Base-by-base conservation (phyloP, 2,113 vertebrate genomes). In the Triplophysa dalaica region DNA sequence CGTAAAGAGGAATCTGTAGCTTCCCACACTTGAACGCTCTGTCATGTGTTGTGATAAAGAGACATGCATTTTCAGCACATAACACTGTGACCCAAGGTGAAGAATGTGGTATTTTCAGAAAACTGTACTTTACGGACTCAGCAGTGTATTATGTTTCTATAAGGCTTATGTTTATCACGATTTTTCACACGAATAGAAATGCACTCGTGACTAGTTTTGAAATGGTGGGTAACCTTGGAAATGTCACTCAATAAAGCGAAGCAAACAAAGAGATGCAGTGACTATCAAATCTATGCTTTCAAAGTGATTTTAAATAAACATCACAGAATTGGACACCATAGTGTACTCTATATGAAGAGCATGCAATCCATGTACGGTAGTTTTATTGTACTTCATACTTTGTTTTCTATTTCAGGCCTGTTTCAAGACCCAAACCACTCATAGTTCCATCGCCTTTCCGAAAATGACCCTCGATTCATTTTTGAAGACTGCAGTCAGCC, bases 371-470 rank as follows among this genome's bases (percentile, higher is more conserved):
- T 38, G 33, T 38, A 38, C 6, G 33, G 33, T 7, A 38, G 33
- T 38, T 38, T 1, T 38, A 8, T 38, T 38, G 33, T 38, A 38
- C 6, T 38, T 6, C 21, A 9, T 58, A 8, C 0, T 9, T 58
- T 9, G 8, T 70, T 66, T 88, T 85, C 87, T 88, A 1, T 81
- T 70, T 21, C 84, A 90, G 90, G 85, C 90, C 93, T 12, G 88
- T 92, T 78, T 93, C 94, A 83, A 88, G 92, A 85, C 85, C 92
- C 87, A 96, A 93, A 92, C 83, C 78, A 88, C 92, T 89, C 73
- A 82, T 90, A 75, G 85, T 88, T 81, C 93, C 92, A 11, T 89
- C 90, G 74, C 80, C 77, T 22, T 92, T 90, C 62, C 89, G 90
- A 89, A 95, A 94, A 88, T 94, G 93, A 95, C 89, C 84, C 79